These are phyloP conservation scores for Aldabrachelys gigantea DNA, from an alignment of 2,113 vertebrate species.

Conservation along the genomic window DNA sequence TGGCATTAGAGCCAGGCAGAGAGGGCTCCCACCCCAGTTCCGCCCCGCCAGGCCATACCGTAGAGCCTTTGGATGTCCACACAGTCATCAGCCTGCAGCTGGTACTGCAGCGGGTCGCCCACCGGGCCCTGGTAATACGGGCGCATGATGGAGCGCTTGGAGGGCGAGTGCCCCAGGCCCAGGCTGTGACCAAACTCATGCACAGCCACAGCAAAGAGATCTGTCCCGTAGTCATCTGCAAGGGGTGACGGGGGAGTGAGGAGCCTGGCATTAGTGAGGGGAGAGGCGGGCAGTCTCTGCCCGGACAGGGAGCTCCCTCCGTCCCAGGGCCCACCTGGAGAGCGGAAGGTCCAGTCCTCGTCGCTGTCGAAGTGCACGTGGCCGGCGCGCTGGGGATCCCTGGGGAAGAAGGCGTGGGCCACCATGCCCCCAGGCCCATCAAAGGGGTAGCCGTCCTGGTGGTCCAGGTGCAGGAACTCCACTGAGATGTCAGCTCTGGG, in stretches of 20 bases:
- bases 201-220: constrained; percentile 81
- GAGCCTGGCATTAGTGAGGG: not conserved
- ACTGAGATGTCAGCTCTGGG: constrained; percentile 68
- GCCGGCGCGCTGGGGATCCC: constrained; percentile 72
- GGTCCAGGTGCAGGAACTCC: constrained; percentile 74
- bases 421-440: constrained; percentile 77
- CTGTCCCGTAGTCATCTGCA: constrained; percentile 77
- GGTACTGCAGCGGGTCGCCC: constrained; percentile 78
- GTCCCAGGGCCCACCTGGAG: constrained; percentile 53
- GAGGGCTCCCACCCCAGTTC: not conserved
- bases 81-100: constrained; percentile 60
- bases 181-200: constrained; percentile 84
- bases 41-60: constrained; percentile 10
- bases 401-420: constrained; percentile 77
- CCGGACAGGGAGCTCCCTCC: not conserved
- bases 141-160: constrained; percentile 80
- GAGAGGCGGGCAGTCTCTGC: not conserved
- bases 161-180: constrained; percentile 79
- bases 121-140: constrained; percentile 83
- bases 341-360: constrained; percentile 79
- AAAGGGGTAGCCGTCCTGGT: constrained; percentile 75
- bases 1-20: not conserved
- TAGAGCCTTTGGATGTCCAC: constrained; percentile 74
- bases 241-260: not conserved
- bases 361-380: constrained; percentile 75